A percentile compares a stretch with the other conserved stretches of the same genome.
These are phyloP conservation scores for Melanotaenia duboulayi DNA, from an alignment of 2,113 vertebrate species.

Conservation along the genomic window DNA sequence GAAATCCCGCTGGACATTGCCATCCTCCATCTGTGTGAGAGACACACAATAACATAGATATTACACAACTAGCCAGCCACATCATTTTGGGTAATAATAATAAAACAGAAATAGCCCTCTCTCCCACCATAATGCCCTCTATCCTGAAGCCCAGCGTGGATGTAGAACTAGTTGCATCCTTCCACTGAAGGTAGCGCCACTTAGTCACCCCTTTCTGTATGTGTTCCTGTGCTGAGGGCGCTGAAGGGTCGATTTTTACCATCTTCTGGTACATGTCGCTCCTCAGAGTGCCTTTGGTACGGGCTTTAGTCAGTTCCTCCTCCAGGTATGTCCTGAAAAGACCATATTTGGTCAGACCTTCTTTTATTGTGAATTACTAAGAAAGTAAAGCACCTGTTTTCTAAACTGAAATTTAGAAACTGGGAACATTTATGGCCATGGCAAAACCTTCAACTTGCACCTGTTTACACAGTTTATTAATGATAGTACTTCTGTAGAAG, in stretches of 20 bases:
- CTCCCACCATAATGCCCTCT: constrained; percentile 83
- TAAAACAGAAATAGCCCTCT: not conserved
- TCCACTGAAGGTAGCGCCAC: constrained; percentile 87
- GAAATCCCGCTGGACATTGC: constrained; percentile 81
- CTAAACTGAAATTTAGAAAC: not conserved
- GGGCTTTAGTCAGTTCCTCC: constrained; percentile 81
- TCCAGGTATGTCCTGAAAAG: constrained; percentile 83
- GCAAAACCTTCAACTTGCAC: not conserved
- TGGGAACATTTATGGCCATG: too few species aligned
- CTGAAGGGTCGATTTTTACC: constrained; percentile 79
- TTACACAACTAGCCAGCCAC: not conserved
- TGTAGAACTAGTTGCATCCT: constrained; percentile 82
- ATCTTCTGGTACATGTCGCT: constrained; percentile 87
- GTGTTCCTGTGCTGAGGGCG: constrained; percentile 81
- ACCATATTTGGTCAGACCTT: not conserved
- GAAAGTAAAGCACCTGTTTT: not conserved
- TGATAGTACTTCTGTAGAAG: not conserved
- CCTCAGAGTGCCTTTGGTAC: constrained; percentile 61
- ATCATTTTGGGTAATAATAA: not conserved
- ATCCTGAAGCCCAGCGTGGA: constrained; percentile 84
- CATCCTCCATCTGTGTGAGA: constrained; percentile 79
- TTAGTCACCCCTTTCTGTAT: constrained; percentile 80
- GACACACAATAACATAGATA: not conserved
- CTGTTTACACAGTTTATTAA: not conserved
- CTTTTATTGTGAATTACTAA: not conserved